Evolutionary conservation across 1,140 invertebrate genomes (phyloP).

Genomic region (Calosoma granatense): DNA sequence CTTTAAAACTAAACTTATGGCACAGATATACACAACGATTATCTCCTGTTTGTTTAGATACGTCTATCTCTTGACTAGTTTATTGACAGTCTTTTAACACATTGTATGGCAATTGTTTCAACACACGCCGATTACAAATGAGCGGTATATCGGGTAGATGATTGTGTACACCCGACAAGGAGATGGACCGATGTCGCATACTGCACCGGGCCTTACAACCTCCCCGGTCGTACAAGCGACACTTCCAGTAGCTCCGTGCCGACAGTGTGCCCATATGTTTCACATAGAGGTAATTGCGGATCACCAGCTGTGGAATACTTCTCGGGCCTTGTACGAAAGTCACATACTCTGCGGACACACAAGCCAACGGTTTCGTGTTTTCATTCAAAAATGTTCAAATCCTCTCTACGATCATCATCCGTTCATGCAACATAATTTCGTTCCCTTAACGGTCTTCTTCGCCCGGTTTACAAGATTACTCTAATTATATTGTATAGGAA

Average conservation of each 20-base stretch:
- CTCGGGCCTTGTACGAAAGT: conserved; percentile 22
- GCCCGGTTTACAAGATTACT: too few species aligned
- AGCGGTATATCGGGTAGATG: conserved; percentile 14
- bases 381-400: too few species aligned
- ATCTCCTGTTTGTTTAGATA: too few species aligned
- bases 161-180: conserved; percentile 20
- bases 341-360: conserved; percentile 7
- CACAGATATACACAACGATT: too few species aligned
- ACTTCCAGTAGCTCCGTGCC: conserved; percentile 27
- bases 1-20: too few species aligned
- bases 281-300: conserved; percentile 24
- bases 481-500: too few species aligned
- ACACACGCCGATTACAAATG: background rate
- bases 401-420: too few species aligned
- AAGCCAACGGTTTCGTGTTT: background rate
- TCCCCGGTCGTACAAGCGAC: conserved; percentile 24
- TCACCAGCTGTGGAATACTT: conserved; percentile 19
- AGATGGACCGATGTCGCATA: background rate
- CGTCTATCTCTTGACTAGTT: too few species aligned
- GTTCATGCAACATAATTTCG: too few species aligned
- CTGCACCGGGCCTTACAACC: conserved; percentile 24
- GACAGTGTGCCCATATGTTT: conserved; percentile 24
- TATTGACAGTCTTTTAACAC: too few species aligned
- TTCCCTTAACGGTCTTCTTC: too few species aligned
- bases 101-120: too few species aligned